These are phyloP conservation scores for Neofelis nebulosa DNA, from an alignment of 2,113 vertebrate species.

Conservation along the genomic window DNA sequence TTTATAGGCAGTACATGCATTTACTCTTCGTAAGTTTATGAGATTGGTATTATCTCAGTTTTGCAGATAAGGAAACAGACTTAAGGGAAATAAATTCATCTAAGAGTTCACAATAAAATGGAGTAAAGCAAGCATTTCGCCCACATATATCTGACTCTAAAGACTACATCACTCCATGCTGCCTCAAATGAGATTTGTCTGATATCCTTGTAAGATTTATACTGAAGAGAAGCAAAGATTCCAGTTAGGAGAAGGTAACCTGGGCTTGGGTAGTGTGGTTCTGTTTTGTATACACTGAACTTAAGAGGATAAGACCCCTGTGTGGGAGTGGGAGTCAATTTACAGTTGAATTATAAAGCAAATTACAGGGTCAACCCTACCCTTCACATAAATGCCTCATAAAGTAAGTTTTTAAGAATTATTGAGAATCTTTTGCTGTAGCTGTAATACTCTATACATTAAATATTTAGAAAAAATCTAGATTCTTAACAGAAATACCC, in stretches of 20 bases:
- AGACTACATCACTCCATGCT: background rate
- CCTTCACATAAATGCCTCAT: background rate
- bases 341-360: constrained; percentile 18
- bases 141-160: background rate
- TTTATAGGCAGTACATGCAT: background rate
- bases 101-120: constrained; percentile 18
- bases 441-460: background rate
- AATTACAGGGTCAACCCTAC: background rate
- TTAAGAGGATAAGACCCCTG: background rate
- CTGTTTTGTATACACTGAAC: background rate
- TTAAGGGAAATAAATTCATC: background rate
- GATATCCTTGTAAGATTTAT: background rate
- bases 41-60: background rate
- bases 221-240: background rate
- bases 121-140: background rate
- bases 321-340: background rate
- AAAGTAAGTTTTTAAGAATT: background rate
- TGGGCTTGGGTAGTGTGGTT: background rate
- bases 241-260: background rate
- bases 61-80: background rate
- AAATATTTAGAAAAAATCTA: background rate
- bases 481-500: background rate
- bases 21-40: background rate
- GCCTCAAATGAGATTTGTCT: background rate
- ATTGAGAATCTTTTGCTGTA: background rate